These are phyloP conservation scores for Emberiza fucata DNA, from an alignment of 2,113 vertebrate genomes.

Conservation along the genomic window DNA sequence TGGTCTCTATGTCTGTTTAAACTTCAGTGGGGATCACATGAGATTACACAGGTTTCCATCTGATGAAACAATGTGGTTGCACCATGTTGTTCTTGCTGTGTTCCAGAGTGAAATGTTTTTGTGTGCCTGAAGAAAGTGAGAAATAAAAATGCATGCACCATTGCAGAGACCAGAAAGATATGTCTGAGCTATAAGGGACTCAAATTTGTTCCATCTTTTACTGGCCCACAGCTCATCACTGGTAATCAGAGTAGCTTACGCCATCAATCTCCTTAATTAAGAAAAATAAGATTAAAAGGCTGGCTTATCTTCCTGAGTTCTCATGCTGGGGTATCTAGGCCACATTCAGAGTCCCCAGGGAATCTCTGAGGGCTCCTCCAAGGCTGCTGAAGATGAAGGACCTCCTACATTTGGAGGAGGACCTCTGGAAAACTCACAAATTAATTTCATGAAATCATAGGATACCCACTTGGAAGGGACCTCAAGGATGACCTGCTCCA, in stretches of 20 bases:
- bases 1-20: neutral
- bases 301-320: neutral
- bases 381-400: neutral
- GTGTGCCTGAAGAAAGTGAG: neutral
- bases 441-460: neutral
- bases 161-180: neutral
- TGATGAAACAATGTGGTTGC: neutral
- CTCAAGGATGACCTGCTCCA: neutral
- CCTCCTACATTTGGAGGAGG: neutral
- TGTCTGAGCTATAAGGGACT: neutral
- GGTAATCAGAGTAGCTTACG: neutral
- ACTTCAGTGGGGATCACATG: neutral
- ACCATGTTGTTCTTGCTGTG: neutral
- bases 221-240: neutral
- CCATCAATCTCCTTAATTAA: neutral
- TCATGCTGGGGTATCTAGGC: neutral
- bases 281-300: neutral
- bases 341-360: neutral
- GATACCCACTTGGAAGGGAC: neutral
- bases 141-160: accelerated
- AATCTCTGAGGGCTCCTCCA: neutral
- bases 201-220: neutral
- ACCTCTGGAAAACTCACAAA: neutral
- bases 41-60: constrained; percentile 3
- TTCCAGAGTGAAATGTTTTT: neutral